These are phyloP conservation scores for Pipa parva DNA, from an alignment of 2,113 vertebrate genomes.

Conservation along the genomic window DNA sequence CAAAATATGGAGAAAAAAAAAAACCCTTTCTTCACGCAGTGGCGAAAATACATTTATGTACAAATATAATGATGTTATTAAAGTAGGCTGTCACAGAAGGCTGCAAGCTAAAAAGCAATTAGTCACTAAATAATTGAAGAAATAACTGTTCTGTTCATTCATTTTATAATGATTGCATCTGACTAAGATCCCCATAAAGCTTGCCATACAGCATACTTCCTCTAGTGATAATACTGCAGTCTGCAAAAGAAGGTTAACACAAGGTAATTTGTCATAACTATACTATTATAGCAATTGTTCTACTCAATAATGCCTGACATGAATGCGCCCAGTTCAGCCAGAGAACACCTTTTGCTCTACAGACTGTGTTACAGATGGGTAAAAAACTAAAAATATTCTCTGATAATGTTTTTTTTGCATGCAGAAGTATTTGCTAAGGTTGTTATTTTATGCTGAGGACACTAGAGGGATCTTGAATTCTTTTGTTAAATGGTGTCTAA, in stretches of 20 bases:
- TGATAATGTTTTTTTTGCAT: background rate
- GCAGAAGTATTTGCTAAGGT: background rate
- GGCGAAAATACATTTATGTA: constrained; percentile 22
- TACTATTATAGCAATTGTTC: background rate
- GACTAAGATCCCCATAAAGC: constrained; percentile 34
- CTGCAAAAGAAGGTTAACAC: background rate
- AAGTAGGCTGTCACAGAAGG: constrained; percentile 4
- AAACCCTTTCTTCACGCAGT: background rate
- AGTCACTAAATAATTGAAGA: constrained; percentile 44
- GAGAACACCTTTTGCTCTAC: background rate
- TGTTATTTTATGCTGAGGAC: background rate
- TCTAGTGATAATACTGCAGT: constrained; percentile 27
- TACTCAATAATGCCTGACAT: constrained; percentile 5
- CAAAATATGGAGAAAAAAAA: background rate
- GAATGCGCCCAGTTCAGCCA: background rate
- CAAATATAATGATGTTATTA: constrained; percentile 14
- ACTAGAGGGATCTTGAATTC: constrained; percentile 4
- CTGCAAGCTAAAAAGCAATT: constrained; percentile 16
- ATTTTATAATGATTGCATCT: constrained; percentile 29
- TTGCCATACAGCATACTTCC: background rate
- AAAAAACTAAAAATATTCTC: background rate
- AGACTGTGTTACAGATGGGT: background rate
- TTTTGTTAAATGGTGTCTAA: too few species aligned
- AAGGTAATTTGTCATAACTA: constrained; percentile 16
- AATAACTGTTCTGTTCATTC: constrained; percentile 19